A percentile compares a stretch with the other conserved stretches of the same genome.
phyloP scores from a whole-genome alignment of 2,113 vertebrate genomes.

The Ardeotis arabs region DNA sequence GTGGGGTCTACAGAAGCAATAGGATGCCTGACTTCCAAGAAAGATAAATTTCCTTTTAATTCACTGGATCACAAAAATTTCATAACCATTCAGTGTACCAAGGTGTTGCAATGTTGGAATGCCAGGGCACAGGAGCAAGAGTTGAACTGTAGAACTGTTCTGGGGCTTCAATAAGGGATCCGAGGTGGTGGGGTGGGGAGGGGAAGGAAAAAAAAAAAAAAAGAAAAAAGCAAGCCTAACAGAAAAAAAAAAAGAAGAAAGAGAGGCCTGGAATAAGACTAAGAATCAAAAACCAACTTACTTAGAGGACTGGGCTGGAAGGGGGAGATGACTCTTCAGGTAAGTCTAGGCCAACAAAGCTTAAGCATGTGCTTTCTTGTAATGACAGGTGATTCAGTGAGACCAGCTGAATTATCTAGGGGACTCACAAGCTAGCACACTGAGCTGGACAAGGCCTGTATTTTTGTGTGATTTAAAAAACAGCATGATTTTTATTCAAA shows the following conservation, averaged over 20 bases:
- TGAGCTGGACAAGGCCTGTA: background rate
- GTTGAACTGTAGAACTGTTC: background rate
- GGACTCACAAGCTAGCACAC: background rate
- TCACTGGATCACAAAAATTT: background rate
- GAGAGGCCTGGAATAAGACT: background rate
- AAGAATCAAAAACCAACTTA: background rate
- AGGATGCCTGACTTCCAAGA: background rate
- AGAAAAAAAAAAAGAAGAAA: background rate
- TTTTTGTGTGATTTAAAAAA: background rate
- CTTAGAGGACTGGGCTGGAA: background rate
- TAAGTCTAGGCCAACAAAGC: background rate
- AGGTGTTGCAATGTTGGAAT: background rate
- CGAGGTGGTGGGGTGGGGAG: fast-evolving
- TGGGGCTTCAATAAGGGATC: background rate
- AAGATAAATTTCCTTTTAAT: background rate
- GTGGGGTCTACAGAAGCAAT: background rate
- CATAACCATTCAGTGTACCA: background rate
- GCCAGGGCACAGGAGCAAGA: background rate
- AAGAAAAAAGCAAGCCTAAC: background rate
- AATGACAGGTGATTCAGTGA: background rate
- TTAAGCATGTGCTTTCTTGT: background rate
- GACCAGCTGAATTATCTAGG: background rate
- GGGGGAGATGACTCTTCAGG: background rate
- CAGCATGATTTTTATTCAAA: background rate
- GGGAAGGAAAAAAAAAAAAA: background rate